These are phyloP conservation scores for Lithophane leautieri DNA, from an alignment of 2,888 invertebrate genomes.

Conservation along the genomic window DNA sequence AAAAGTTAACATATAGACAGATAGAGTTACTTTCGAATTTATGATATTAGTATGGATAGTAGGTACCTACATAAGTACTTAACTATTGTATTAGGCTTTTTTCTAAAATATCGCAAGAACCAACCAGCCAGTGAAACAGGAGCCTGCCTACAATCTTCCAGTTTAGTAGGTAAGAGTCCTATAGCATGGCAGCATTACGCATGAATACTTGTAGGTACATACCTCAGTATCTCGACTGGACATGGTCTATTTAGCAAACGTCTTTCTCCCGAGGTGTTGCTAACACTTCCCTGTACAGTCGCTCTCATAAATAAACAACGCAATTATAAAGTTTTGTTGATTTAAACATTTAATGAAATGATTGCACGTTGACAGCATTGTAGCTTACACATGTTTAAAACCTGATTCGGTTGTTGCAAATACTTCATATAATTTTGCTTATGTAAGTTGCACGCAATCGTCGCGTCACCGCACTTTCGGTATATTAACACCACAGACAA, in stretches of 20 bases:
- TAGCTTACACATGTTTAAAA: slow-evolving; percentile 36
- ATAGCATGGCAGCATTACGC: slow-evolving; percentile 19
- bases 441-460: slow-evolving; percentile 23
- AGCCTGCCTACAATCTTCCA: not conserved
- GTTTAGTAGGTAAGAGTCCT: not conserved
- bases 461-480: slow-evolving; percentile 13
- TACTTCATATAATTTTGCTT: slow-evolving; percentile 38
- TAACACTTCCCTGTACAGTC: slow-evolving; percentile 51
- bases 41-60: no score
- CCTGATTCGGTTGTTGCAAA: slow-evolving; percentile 20
- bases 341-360: not conserved
- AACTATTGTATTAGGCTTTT: not conserved
- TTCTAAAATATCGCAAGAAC: not conserved
- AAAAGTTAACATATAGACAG: no score
- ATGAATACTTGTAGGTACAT: slow-evolving; percentile 16
- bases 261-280: slow-evolving; percentile 55
- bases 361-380: slow-evolving; percentile 14
- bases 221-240: slow-evolving; percentile 38
- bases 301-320: slow-evolving; percentile 24
- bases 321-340: slow-evolving; percentile 1
- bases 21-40: no score
- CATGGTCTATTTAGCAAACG: slow-evolving; percentile 58
- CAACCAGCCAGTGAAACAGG: not conserved
- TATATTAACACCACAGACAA: slow-evolving; percentile 2
- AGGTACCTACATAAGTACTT: not conserved